phyloP scores from a whole-genome alignment of 2,797 vertebrate species.

The Alosa sapidissima region DNA sequence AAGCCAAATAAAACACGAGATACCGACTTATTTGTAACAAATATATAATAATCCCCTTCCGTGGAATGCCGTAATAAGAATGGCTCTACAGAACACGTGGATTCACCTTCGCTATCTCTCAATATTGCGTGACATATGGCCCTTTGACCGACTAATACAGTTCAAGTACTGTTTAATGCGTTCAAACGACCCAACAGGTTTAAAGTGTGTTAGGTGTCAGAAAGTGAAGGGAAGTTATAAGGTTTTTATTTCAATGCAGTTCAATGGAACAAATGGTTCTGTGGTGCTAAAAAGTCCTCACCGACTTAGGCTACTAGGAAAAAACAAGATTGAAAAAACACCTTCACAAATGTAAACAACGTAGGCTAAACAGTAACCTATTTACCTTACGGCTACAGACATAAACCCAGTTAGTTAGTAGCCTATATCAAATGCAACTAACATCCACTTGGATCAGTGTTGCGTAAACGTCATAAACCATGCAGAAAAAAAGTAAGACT shows the following conservation, averaged over 20 bases:
- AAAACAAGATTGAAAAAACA: not conserved
- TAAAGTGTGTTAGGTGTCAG: not conserved
- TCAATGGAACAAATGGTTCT: too few species aligned
- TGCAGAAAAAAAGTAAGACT: not conserved
- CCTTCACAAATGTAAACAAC: not conserved
- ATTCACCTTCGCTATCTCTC: not conserved
- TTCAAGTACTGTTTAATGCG: not conserved
- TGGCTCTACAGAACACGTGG: not conserved
- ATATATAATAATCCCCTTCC: not conserved
- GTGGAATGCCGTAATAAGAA: not conserved
- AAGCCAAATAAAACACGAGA: not conserved
- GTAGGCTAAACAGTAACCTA: not conserved
- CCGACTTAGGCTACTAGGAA: not conserved
- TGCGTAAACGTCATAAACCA: not conserved
- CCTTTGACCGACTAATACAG: not conserved
- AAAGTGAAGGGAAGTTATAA: not conserved
- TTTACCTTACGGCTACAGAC: not conserved
- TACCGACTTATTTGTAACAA: not conserved
- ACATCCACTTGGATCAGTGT: not conserved
- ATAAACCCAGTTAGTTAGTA: not conserved
- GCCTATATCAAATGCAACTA: not conserved
- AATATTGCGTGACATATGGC: not conserved
- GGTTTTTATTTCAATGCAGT: not conserved
- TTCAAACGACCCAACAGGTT: not conserved
- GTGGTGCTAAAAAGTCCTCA: not conserved